Evolutionary conservation across 2,888 invertebrate genomes (phyloP), one percentile per base, ranked within the genome.

Genomic region (Polietes domitor): DNA sequence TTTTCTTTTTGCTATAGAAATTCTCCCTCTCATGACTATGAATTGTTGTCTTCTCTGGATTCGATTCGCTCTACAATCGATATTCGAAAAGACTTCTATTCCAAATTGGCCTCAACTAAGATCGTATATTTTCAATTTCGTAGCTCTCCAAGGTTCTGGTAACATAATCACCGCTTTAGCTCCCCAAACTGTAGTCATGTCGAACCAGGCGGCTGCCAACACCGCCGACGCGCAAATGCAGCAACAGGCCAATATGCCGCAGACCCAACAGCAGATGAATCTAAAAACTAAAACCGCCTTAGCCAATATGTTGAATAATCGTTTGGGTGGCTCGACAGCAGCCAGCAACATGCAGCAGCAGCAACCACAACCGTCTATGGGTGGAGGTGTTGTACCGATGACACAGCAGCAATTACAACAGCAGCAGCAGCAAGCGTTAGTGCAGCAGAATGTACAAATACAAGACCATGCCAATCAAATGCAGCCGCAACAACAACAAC

Each of bases 201-300:
- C 89, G 68, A 77, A 76, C 68, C 83, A 75, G 84, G 87, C 82
- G 53, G 82, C 87, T n/a, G 87, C 87, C 47, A 89, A 79, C 28
- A 83, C 82, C 58, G n/a, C 63, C 2, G 37, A 32, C 5, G 81
- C 76, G 32, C 83, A 85, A 43, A 82, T 82, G 79, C 93, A 93
- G 71, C 92, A 92, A 61, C 88, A 89, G 70, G 89, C 89, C 72
- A 71, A 83, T 15, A 84, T 85, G 78, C 58, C 80, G 26, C 88
- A 88, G 92, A 94, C 89, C 80, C 93, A 94, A 1, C 94, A 94
- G 76, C 92, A 92, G 79, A 91, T 95, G 95, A 97, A 97, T 73
- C 85, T 91, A 19, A 97, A 97, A 93, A 97, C 98, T 2, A 99
- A 98, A 93, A 98, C 98, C 0, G 98, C 98, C 0, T 93, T 99